These are phyloP conservation scores for Myrmecophaga tridactyla DNA, from an alignment of 2,113 vertebrate genomes.

Conservation along the genomic window DNA sequence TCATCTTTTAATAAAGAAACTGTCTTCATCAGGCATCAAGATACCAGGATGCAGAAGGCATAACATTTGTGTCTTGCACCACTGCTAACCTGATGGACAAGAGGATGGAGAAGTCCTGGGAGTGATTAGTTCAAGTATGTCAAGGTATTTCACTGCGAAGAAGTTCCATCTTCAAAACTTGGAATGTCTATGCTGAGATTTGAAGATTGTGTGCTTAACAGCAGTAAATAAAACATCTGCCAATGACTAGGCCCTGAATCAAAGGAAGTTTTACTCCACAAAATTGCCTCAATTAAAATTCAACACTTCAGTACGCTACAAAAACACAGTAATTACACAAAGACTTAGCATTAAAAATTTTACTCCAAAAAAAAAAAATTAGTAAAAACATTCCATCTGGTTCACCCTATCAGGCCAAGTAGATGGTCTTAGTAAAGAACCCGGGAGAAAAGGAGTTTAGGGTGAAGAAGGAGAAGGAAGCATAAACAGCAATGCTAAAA, in stretches of 20 bases:
- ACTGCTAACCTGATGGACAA: neutral
- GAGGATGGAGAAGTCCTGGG: neutral
- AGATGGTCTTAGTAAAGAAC: neutral
- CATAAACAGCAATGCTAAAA: neutral
- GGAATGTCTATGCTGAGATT: neutral
- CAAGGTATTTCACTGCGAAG: neutral
- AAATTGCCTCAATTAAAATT: neutral
- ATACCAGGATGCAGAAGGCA: neutral
- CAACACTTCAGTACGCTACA: neutral
- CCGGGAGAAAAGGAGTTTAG: neutral
- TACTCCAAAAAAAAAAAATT: neutral
- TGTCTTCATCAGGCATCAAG: neutral
- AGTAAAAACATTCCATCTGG: neutral
- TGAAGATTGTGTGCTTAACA: neutral
- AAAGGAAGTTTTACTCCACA: neutral
- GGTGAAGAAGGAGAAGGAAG: neutral
- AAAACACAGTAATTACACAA: neutral
- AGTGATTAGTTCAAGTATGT: neutral
- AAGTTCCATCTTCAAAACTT: neutral
- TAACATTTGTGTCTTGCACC: neutral
- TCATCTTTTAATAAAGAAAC: neutral
- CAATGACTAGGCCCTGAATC: neutral
- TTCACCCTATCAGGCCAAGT: neutral
- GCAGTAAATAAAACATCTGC: neutral
- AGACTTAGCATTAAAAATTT: neutral